phyloP scores from a whole-genome alignment of 2,113 vertebrate species.

The Sinocyclocheilus anshuiensis region DNA sequence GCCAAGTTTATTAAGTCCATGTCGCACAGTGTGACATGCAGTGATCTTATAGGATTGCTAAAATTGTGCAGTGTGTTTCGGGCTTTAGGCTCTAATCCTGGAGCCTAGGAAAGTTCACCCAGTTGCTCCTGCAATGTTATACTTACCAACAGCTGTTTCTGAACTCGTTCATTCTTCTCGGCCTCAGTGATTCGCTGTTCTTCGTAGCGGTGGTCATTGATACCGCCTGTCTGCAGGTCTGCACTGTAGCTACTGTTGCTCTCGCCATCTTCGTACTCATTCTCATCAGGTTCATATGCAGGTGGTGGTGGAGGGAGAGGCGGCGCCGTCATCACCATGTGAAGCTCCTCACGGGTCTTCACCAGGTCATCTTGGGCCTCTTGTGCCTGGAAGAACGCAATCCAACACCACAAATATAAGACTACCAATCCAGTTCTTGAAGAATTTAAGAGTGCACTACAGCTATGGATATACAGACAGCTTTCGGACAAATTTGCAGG shows the following conservation, averaged over 20 bases:
- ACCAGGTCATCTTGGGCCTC: constrained; percentile 87
- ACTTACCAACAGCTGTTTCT: constrained; percentile 89
- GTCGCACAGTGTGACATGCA: too few relatives aligned
- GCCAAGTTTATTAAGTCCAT: too few relatives aligned
- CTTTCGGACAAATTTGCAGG: background rate
- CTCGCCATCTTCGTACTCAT: constrained; percentile 82
- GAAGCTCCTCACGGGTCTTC: constrained; percentile 90
- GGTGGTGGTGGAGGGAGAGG: constrained; percentile 82
- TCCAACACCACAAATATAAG: background rate
- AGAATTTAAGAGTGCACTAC: background rate
- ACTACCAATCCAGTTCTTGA: background rate
- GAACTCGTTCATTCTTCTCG: constrained; percentile 92
- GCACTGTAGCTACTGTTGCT: constrained; percentile 85
- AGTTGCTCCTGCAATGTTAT: background rate
- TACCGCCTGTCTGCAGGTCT: constrained; percentile 82
- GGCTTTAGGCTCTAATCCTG: background rate
- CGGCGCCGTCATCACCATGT: constrained; percentile 81
- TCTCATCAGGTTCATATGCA: constrained; percentile 76
- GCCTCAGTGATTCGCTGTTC: constrained; percentile 90
- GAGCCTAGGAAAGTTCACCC: background rate
- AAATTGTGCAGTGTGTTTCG: too few relatives aligned
- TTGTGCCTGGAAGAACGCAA: constrained; percentile 74
- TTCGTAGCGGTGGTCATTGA: constrained; percentile 85
- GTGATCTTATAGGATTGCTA: too few relatives aligned
- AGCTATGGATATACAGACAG: background rate